Evolutionary conservation across 2,797 vertebrate species (phyloP), one percentile per base, ranked within the genome.

Genomic region (Labroides dimidiatus): DNA sequence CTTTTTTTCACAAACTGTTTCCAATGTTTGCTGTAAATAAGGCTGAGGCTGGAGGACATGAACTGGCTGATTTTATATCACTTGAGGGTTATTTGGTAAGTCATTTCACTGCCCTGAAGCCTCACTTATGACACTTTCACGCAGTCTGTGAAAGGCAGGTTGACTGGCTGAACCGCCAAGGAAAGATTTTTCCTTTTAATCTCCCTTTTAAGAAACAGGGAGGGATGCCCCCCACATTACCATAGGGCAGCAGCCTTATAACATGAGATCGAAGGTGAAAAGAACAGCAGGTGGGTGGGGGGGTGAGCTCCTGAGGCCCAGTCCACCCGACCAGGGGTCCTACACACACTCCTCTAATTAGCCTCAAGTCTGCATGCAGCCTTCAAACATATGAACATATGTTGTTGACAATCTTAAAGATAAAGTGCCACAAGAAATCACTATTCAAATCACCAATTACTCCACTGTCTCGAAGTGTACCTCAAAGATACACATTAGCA

Each of bases 111-210:
- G 43, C 43, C 65, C 30, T 10, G 42, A 21, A 12, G 64, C 69
- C 37, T 59, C 69, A 65, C 75, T 82, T 80, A 78, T 61, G 8
- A 73, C 59, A 24, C 51, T 39, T 11, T 39, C 12, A 13, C 2
- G 12, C 37, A 39, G 11, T 44, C 60, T 54, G 61, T 84, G 78
- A 80, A 79, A 86, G 47, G 72, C 81, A 69, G 83, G 47, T 5
- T 87, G 73, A 83, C 69, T 44, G 84, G 75, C 89, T 89, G 77
- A 92, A 79, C 77, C 86, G 80, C 78, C 77, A 45, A 72, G 77
- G 75, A 87, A 77, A 90, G 77, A 87, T 89, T 90, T n/a, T 89
- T 86, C 49, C 62, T 67, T 78, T 79, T 88, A 87, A 89, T 90
- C 89, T 86, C 76, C 65, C 59, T 72, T 86, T 84, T 78, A 76